Evolutionary conservation across 2,113 vertebrate genomes (phyloP), one percentile per base, ranked within the genome.

Genomic region (Pristiophorus japonicus): DNA sequence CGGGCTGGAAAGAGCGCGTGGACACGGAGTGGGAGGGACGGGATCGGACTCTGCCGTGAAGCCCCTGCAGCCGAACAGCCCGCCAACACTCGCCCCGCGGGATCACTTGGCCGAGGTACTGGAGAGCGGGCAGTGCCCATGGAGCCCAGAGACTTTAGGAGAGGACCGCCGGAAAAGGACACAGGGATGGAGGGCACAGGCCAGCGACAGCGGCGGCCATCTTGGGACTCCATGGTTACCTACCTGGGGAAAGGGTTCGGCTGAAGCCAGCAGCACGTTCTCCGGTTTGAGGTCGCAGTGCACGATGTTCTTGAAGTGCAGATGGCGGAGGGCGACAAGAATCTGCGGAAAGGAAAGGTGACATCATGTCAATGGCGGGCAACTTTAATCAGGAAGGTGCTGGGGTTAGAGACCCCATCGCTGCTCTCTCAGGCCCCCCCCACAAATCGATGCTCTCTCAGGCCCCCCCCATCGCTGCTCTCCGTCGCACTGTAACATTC

Each of bases 281-380:
- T 99, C 98, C 0, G 98, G 98, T 96, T 92, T 92, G 59, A 92
- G 88, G n/a, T 92, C 88, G 3, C 88, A 92, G 34, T 92, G 88
- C 59, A 92, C 98, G 0, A 99, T 99, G 97, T 98, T 99, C 97
- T 98, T 99, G 96, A 98, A 99, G 97, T 99, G 98, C 91, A 99
- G 98, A 95, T 99, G 98, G 65, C 98, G 97, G 96, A 99, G 96
- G 5, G 98, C 98, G 91, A 98, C 98, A 91, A 99, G 96, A 96
- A 99, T 99, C 98, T 99, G 96, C 5, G 27, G 51, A 22, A 95
- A n/a, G 45, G 51, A 87, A 0, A n/a, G n/a, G 91, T 4, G 88
- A 11, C 45, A 38, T 94, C 6, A 73, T 14, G 45, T 75, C 55
- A 5, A 95, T 59, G 96, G 66, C 95, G n/a, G 30, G 16, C 12